Conservation (phyloP, 2,888 invertebrate genomes). For the Torymus auratus region DNA sequence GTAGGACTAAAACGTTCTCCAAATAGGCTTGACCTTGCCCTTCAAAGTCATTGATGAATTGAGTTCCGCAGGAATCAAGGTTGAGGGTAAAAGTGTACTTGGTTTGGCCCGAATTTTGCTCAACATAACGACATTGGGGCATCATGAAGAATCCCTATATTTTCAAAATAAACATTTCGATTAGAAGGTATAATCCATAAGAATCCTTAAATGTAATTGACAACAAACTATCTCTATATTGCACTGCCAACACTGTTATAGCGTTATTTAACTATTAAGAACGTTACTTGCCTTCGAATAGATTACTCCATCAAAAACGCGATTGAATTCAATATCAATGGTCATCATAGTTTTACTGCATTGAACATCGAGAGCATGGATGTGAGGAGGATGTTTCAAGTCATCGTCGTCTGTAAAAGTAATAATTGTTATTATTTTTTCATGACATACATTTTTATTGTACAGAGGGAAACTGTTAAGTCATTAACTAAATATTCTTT, state of each 20-base stretch:
- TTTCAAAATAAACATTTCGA: neutral
- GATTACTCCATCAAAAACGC: constrained; percentile 86
- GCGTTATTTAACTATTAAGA: too few relatives aligned
- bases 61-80: constrained; percentile 86
- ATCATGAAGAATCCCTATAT: constrained; percentile 82
- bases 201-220: too few relatives aligned
- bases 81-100: constrained; percentile 86
- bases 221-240: too few relatives aligned
- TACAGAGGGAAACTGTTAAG: neutral
- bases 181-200: neutral
- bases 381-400: constrained; percentile 85
- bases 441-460: too few relatives aligned
- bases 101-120: constrained; percentile 83
- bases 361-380: constrained; percentile 85
- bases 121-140: constrained; percentile 85
- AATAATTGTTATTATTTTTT: too few relatives aligned
- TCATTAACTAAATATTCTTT: neutral
- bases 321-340: constrained; percentile 87
- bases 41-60: constrained; percentile 87
- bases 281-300: constrained; percentile 82
- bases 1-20: constrained; percentile 86
- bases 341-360: constrained; percentile 91
- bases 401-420: constrained; percentile 72
- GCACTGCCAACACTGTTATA: too few relatives aligned
- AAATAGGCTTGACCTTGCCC: constrained; percentile 87